phyloP scores from a whole-genome alignment of 2,113 vertebrate species.

The Xiphophorus hellerii region DNA sequence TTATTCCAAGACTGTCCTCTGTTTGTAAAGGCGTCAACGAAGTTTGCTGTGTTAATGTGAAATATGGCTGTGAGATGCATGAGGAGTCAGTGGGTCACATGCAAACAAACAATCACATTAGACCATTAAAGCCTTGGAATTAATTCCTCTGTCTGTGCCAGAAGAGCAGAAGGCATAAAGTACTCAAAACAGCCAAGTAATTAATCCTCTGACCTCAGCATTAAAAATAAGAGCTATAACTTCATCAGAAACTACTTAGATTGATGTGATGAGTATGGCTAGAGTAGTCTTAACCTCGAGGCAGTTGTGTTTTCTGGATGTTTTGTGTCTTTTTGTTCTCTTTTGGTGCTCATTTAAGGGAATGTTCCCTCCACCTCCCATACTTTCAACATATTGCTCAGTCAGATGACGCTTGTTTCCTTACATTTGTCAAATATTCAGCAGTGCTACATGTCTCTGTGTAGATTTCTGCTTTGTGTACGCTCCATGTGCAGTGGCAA shows the following conservation, averaged over 20 bases:
- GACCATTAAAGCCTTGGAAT: slow-evolving; percentile 11
- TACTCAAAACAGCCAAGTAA: slow-evolving; percentile 14
- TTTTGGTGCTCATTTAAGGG: too few relatives aligned
- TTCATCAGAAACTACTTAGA: not conserved
- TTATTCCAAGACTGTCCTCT: not conserved
- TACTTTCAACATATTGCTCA: too few relatives aligned
- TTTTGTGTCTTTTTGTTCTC: too few relatives aligned
- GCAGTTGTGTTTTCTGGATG: too few relatives aligned
- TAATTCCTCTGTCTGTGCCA: slow-evolving; percentile 23
- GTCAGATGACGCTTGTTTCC: not conserved
- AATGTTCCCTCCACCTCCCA: too few relatives aligned
- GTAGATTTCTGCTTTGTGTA: not conserved
- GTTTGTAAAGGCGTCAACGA: not conserved
- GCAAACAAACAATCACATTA: slow-evolving; percentile 22
- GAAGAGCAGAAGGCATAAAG: slow-evolving; percentile 29
- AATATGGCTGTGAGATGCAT: slow-evolving; percentile 13
- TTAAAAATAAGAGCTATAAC: slow-evolving; percentile 11
- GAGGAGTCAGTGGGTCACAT: slow-evolving; percentile 21
- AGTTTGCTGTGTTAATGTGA: slow-evolving; percentile 23
- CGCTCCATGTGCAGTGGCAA: slow-evolving; percentile 24
- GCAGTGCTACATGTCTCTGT: slow-evolving; percentile 1
- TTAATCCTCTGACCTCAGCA: slow-evolving; percentile 38
- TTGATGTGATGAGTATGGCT: not conserved
- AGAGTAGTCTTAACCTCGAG: rapidly evolving
- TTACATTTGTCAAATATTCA: not conserved